Evolutionary conservation across 2,113 vertebrate genomes (phyloP).

Genomic region (Struthio camelus): DNA sequence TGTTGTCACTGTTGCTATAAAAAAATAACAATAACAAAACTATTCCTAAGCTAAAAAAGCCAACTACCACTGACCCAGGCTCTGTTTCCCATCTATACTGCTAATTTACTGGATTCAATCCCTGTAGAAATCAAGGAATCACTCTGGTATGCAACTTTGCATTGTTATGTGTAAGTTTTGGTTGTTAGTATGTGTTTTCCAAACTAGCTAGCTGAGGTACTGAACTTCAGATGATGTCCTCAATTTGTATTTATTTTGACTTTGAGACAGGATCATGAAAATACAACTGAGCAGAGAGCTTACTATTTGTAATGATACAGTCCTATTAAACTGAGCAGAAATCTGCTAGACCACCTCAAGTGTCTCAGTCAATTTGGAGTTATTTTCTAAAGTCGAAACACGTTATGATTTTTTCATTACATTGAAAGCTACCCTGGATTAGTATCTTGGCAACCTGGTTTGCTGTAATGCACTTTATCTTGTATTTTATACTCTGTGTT

Average conservation of each 20-base stretch:
- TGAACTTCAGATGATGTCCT: neutral
- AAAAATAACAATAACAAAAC: neutral
- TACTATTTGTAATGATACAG: neutral
- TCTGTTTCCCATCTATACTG: neutral
- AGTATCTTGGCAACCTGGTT: neutral
- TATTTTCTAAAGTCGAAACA: neutral
- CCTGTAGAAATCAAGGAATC: neutral
- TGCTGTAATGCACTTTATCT: neutral
- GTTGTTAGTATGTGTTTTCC: neutral
- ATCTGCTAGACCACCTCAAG: neutral
- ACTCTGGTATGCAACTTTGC: neutral
- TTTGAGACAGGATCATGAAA: neutral
- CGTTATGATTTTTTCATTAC: neutral
- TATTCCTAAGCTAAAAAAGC: neutral
- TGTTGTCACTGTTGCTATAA: neutral
- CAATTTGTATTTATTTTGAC: neutral
- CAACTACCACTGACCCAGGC: rapidly evolving
- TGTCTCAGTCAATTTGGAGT: neutral
- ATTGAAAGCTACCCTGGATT: neutral
- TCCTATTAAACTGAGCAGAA: neutral
- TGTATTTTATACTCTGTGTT: neutral
- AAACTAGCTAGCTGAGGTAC: neutral
- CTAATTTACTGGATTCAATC: neutral
- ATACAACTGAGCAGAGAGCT: neutral
- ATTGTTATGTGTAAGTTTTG: neutral